Base-by-base conservation (phyloP, 2,797 vertebrate species). In the Myoxocephalus aenaeus region DNA sequence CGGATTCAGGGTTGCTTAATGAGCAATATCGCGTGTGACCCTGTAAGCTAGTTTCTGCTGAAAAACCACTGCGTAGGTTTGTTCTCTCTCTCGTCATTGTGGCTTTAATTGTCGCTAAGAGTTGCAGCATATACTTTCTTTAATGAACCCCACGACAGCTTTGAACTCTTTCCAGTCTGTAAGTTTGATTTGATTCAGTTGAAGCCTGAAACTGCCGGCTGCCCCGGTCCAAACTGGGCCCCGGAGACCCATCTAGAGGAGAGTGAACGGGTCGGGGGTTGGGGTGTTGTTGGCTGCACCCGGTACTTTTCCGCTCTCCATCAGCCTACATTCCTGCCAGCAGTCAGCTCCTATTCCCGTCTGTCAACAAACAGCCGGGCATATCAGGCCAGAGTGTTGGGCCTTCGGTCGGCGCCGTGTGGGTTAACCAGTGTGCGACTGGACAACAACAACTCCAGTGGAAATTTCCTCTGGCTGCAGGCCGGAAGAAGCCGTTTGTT, bases 261-360 rank as follows among this genome's bases (percentile, higher is more conserved):
- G 48, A 32, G 73, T 18, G 54, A 7, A 63, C 56, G 58, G 71
- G 70, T 77, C 40, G 20, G 57, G 9, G 17, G 25, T 29, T 7
- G 0, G 51, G 17, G 12, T 32, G 44, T 40, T 62, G 46, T 36
- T 58, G 25, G 64, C 25, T 22, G 25, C 58, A 9, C 64, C 79
- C 72, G 57, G 90, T 92, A 89, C 76, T 92, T 94, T 92, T 93
- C 92, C 92, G 25, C 70, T 90, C 80, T 57, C 70, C 36, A 53
- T 74, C 70, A 54, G 56, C 50, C 48, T 65, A 54, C 80, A 92
- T 90, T 89, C 91, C 87, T 71, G 69, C 54, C 77, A 22, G 66
- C 56, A 59, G 86, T 75, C 79, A 62, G 86, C 81, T 88, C 80
- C 77, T 54, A 48, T 84, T 83, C 80, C 84, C 70, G 53, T 66